phyloP scores from a whole-genome alignment of 2,113 vertebrate species.

The Ptychochromis oligacanthus region DNA sequence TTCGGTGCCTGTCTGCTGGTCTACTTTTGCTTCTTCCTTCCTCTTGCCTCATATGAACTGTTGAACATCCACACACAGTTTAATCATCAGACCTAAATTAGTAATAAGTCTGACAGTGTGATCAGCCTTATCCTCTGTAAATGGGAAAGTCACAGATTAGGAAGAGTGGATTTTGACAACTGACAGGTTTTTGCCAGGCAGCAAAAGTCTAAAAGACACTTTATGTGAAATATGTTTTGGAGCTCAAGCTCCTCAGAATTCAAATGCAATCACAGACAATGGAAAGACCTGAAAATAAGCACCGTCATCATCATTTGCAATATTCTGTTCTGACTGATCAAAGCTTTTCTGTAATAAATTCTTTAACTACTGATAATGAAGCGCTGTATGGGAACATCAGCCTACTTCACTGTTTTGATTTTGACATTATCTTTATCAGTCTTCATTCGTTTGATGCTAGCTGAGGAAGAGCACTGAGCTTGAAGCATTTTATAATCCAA shows the following conservation, averaged over 20 bases:
- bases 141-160: slow-evolving; percentile 1
- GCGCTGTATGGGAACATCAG: not conserved
- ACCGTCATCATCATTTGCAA: not conserved
- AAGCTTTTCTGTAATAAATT: not conserved
- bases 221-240: not conserved
- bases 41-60: not conserved
- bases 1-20: not conserved
- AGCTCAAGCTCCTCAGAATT: not conserved
- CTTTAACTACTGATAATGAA: not conserved
- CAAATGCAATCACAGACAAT: not conserved
- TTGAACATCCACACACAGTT: not conserved
- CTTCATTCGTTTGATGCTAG: not conserved
- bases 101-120: not conserved
- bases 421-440: slow-evolving; percentile 9
- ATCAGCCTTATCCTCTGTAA: not conserved
- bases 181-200: not conserved
- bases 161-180: not conserved
- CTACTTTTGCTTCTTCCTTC: not conserved
- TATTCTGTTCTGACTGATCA: not conserved
- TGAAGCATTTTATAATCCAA: not conserved
- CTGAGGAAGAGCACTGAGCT: not conserved
- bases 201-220: not conserved
- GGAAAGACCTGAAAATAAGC: not conserved
- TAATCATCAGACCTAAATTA: not conserved
- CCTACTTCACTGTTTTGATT: not conserved